A percentile compares a stretch with the other conserved stretches of the same genome.
phyloP scores from a whole-genome alignment of 92 coral and sea anemone species.

The Zoanthus gigantus region DNA sequence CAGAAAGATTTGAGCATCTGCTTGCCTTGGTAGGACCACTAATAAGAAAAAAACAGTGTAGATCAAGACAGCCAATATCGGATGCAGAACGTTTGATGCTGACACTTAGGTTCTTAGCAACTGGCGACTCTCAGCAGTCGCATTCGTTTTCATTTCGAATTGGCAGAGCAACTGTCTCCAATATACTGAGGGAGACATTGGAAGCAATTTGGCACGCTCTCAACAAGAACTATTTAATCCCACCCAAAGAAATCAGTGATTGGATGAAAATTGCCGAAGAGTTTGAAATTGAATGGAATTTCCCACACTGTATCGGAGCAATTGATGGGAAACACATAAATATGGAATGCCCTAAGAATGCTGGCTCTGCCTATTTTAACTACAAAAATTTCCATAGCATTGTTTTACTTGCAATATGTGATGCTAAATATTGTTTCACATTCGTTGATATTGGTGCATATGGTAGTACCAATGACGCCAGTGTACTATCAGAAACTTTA shows the following conservation, averaged over 20 bases:
- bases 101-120: conserved; percentile 39
- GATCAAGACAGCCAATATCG: conserved; percentile 43
- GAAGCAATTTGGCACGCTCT: conserved; percentile 33
- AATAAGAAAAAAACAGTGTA: conserved; percentile 30
- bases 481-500: conserved; percentile 13
- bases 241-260: conserved; percentile 24
- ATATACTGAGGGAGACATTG: conserved; percentile 22
- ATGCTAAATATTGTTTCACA: too few species aligned
- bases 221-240: conserved; percentile 24
- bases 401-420: neutral
- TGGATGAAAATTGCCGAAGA: conserved; percentile 30
- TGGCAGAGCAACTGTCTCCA: conserved; percentile 46
- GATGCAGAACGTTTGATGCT: conserved; percentile 39
- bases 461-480: too few species aligned
- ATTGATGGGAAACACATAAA: conserved; percentile 42
- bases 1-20: conserved; percentile 43
- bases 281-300: conserved; percentile 39
- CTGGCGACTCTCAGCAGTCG: conserved; percentile 51
- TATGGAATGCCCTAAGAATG: conserved; percentile 34
- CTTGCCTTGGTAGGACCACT: conserved; percentile 37
- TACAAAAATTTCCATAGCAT: conserved; percentile 40
- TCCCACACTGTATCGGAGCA: conserved; percentile 33
- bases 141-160: conserved; percentile 48
- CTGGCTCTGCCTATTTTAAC: conserved; percentile 32
- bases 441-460: neutral